phyloP scores from a whole-genome alignment of 1,140 invertebrate genomes.

The Drosophila malerkotliana region DNA sequence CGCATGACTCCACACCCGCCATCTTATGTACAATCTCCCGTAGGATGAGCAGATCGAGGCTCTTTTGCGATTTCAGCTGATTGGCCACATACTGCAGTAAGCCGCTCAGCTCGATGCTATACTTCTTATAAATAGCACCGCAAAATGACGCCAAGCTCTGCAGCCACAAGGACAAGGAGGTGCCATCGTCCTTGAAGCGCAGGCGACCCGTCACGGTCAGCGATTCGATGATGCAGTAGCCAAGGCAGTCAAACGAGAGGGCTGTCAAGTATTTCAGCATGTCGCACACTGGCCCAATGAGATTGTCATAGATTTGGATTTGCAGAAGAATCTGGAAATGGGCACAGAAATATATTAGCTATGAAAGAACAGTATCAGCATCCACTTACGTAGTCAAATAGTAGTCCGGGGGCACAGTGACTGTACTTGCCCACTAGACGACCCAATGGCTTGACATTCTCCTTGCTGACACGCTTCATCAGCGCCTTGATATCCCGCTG shows the following conservation, averaged over 20 bases:
- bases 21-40: conserved; percentile 99
- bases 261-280: conserved; percentile 98
- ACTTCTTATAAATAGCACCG: conserved; percentile 98
- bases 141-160: conserved; percentile 97
- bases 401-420: conserved; percentile 96
- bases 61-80: conserved; percentile 97
- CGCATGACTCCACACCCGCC: conserved; percentile 98
- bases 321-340: conserved; percentile 89
- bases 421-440: conserved; percentile 98
- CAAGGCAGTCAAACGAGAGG: conserved; percentile 97
- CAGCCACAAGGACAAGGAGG: conserved; percentile 97
- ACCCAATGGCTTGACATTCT: conserved; percentile 98
- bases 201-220: conserved; percentile 91
- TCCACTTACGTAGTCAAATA: conserved; percentile 95
- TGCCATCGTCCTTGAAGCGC: conserved; percentile 94
- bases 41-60: conserved; percentile 96
- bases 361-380: no score
- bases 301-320: conserved; percentile 99
- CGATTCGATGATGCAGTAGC: conserved; percentile 97
- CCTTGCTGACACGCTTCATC: conserved; percentile 99
- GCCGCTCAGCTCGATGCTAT: conserved; percentile 97
- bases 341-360: not conserved
- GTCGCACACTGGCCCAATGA: conserved; percentile 98
- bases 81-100: conserved; percentile 98
- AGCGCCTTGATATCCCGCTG: conserved; percentile 97